These are phyloP conservation scores for Heliconius erato DNA, from an alignment of 2,888 invertebrate genomes.

Conservation along the genomic window DNA sequence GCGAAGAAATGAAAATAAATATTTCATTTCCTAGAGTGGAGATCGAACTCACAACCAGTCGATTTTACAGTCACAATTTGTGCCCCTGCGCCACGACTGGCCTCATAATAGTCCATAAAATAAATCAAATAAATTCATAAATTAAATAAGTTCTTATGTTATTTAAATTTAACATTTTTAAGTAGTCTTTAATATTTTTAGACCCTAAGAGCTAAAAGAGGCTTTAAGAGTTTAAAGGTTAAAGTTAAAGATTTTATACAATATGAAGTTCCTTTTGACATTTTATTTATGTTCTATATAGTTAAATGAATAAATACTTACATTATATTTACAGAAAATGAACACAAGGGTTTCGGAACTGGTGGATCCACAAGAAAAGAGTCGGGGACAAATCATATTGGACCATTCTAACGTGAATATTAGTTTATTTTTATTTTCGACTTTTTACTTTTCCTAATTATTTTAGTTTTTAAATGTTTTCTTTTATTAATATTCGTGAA, in stretches of 20 bases:
- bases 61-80: too few species aligned
- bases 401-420: slow-evolving; percentile 91
- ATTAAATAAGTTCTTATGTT: too few species aligned
- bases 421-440: neutral
- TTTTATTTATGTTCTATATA: neutral
- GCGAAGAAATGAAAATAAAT: too few species aligned
- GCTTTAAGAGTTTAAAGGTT: too few species aligned
- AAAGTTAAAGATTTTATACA: neutral
- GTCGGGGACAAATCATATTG: slow-evolving; percentile 89
- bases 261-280: neutral
- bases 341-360: slow-evolving; percentile 88
- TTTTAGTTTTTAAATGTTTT: too few species aligned
- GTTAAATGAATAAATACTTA: neutral
- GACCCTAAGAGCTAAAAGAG: neutral
- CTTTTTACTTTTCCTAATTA: neutral
- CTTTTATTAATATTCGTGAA: too few species aligned
- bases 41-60: too few species aligned
- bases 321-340: slow-evolving; percentile 86
- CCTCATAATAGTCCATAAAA: too few species aligned
- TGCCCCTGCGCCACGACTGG: too few species aligned
- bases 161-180: too few species aligned
- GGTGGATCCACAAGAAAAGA: slow-evolving; percentile 87
- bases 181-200: neutral
- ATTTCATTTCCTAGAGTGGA: too few species aligned
- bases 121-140: too few species aligned